Percentiles rank a stretch among this genome's conserved stretches.
phyloP scores from a whole-genome alignment of 2,888 invertebrate species.

The Rhagium mordax region DNA sequence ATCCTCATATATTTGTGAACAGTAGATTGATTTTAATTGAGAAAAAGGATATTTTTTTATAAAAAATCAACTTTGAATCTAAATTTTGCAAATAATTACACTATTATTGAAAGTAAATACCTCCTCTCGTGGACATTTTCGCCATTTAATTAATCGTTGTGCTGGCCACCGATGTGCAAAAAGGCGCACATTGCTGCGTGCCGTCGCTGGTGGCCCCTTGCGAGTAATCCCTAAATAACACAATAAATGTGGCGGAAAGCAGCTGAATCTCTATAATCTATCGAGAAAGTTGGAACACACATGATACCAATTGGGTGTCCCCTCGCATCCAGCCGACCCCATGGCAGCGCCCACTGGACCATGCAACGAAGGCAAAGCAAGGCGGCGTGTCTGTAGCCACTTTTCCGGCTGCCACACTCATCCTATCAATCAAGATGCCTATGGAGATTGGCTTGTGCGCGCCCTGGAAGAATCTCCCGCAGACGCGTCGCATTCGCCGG shows the following conservation, averaged over 20 bases:
- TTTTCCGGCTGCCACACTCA: conserved; percentile 54
- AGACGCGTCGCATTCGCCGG: not conserved
- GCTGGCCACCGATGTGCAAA: not conserved
- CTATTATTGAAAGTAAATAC: no score
- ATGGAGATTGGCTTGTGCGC: conserved; percentile 42
- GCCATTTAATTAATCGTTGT: no score
- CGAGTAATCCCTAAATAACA: not conserved
- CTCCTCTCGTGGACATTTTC: no score
- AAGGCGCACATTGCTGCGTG: not conserved
- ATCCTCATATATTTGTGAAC: no score
- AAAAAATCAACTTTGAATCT: no score
- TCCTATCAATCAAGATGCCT: conserved; percentile 54
- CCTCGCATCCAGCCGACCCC: not conserved
- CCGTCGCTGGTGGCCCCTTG: not conserved
- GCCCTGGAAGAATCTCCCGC: conserved; percentile 5
- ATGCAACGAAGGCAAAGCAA: not conserved
- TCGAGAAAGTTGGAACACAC: not conserved
- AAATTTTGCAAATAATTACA: no score
- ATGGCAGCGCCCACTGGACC: not conserved
- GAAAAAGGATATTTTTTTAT: no score
- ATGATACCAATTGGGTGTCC: not conserved
- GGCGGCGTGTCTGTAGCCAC: conserved; percentile 48
- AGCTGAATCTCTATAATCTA: not conserved
- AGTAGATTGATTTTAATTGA: no score
- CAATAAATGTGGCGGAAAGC: conserved; percentile 9